phyloP scores from a whole-genome alignment of 2,113 vertebrate species.

The Macheiramphus alcinus region DNA sequence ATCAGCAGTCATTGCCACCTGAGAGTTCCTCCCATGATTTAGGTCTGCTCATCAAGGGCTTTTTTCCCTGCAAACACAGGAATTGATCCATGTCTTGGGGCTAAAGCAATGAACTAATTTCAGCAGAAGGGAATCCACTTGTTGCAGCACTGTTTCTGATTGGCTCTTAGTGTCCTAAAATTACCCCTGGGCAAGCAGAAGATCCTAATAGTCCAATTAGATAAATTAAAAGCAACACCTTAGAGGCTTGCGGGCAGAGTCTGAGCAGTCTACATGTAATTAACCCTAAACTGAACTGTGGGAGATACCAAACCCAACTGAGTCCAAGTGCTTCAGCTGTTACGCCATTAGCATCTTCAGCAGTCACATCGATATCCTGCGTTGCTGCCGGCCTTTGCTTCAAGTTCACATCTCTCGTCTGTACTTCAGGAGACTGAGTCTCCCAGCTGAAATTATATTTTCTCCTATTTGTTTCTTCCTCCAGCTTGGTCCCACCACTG shows the following conservation, averaged over 20 bases:
- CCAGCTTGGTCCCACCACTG: not conserved
- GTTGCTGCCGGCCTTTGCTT: not conserved
- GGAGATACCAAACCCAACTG: not conserved
- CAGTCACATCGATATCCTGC: accelerated
- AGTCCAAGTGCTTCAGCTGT: not conserved
- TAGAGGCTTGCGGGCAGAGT: not conserved
- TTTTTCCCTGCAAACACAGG: not conserved
- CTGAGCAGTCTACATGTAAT: not conserved
- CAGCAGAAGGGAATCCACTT: not conserved
- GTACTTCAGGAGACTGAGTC: not conserved
- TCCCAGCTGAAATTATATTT: not conserved
- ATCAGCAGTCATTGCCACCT: not conserved
- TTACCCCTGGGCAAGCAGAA: not conserved
- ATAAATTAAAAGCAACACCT: not conserved
- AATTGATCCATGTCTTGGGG: not conserved
- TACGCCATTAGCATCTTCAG: not conserved
- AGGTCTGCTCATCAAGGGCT: not conserved
- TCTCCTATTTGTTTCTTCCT: not conserved
- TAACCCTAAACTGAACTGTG: not conserved
- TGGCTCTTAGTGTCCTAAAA: not conserved
- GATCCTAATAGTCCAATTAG: not conserved
- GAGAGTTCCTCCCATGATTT: not conserved
- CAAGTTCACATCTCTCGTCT: not conserved
- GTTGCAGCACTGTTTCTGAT: not conserved
- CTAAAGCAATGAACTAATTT: not conserved